Evolutionary conservation across 2,113 vertebrate genomes (phyloP).

Genomic region (Cololabis saira): DNA sequence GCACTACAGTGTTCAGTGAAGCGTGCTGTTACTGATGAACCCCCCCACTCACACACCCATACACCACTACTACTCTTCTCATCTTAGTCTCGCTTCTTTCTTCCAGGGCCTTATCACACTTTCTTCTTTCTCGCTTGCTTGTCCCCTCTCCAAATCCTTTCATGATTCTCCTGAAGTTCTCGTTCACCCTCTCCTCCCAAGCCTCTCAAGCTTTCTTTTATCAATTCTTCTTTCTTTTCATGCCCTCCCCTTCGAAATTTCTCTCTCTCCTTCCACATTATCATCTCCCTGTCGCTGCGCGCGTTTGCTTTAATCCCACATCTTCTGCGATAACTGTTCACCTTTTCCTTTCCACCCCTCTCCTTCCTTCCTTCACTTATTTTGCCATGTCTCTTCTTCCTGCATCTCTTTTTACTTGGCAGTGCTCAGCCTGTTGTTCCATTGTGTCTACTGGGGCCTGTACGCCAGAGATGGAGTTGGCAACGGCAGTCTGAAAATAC

Average conservation of each 20-base stretch:
- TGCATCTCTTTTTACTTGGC: conserved; percentile 38
- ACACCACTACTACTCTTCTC: conserved; percentile 5
- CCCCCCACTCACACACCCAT: neutral
- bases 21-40: conserved; percentile 47
- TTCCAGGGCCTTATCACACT: conserved; percentile 42
- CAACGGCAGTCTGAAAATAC: conserved; percentile 87
- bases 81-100: conserved; percentile 15
- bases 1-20: conserved; percentile 44
- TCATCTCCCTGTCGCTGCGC: conserved; percentile 26
- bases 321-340: conserved; percentile 10
- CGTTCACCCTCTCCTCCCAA: conserved; percentile 29
- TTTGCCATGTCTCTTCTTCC: conserved; percentile 6
- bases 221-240: conserved; percentile 34
- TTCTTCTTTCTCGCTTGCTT: conserved; percentile 19
- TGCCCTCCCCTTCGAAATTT: conserved; percentile 1
- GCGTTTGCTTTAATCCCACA: conserved; percentile 15
- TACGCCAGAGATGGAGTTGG: conserved; percentile 90
- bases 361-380: neutral
- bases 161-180: conserved; percentile 31
- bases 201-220: conserved; percentile 32
- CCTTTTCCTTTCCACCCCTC: neutral
- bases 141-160: conserved; percentile 51
- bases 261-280: conserved; percentile 9
- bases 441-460: conserved; percentile 92
- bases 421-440: conserved; percentile 92